phyloP scores from a whole-genome alignment of 1,140 invertebrate species.

The Cotesia vestalis region DNA sequence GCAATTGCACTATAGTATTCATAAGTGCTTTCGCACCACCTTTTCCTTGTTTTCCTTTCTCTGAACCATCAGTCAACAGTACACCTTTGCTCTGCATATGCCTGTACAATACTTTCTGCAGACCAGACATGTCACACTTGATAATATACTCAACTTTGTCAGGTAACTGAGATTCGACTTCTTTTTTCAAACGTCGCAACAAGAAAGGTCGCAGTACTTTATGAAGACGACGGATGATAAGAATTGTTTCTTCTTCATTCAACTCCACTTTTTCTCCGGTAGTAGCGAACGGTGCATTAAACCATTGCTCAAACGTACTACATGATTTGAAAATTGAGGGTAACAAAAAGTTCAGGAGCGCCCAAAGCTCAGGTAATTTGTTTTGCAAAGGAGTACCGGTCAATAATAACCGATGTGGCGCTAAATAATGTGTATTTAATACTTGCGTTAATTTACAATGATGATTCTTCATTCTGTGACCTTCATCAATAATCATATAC shows the following conservation, averaged over 20 bases:
- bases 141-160: slow-evolving; percentile 99
- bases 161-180: slow-evolving; percentile 97
- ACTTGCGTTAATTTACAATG: slow-evolving; percentile 98
- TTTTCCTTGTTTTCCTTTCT: slow-evolving; percentile 94
- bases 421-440: slow-evolving; percentile 95
- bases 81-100: slow-evolving; percentile 98
- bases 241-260: slow-evolving; percentile 99
- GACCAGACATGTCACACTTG: slow-evolving; percentile 98
- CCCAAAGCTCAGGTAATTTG: slow-evolving; percentile 97
- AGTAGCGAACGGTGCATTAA: slow-evolving; percentile 98
- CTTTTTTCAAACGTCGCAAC: slow-evolving; percentile 94
- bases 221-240: slow-evolving; percentile 98
- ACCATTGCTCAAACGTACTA: slow-evolving; percentile 99
- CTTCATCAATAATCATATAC: slow-evolving; percentile 99
- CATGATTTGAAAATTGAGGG: slow-evolving; percentile 98
- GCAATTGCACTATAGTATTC: slow-evolving; percentile 98
- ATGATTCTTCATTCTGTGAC: slow-evolving; percentile 99
- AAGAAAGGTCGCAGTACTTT: slow-evolving; percentile 98
- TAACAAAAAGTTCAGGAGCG: slow-evolving; percentile 94
- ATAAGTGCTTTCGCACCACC: slow-evolving; percentile 96
- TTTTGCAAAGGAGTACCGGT: slow-evolving; percentile 99
- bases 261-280: slow-evolving; percentile 98
- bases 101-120: slow-evolving; percentile 92
- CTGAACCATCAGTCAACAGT: slow-evolving; percentile 91
- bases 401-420: slow-evolving; percentile 91